These are phyloP conservation scores for Tricholauxania praeusta DNA, from an alignment of 2,888 invertebrate species.

Conservation along the genomic window DNA sequence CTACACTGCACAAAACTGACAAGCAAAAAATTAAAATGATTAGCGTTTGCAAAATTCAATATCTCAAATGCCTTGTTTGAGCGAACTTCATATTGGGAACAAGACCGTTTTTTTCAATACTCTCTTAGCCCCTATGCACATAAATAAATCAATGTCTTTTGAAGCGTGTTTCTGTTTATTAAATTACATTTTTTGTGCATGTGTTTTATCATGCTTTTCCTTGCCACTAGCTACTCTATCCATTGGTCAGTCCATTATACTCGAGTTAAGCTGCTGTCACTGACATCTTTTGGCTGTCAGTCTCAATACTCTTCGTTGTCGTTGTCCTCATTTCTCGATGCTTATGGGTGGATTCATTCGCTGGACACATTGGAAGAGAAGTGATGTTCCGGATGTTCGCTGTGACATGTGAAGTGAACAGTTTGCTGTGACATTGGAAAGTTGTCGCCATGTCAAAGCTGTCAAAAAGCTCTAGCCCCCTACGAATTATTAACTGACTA, in stretches of 20 bases:
- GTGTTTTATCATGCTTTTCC: neutral
- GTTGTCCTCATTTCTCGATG: neutral
- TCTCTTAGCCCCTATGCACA: too few species aligned
- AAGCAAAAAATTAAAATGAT: too few species aligned
- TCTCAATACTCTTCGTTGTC: neutral
- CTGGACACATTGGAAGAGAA: neutral
- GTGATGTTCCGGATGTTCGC: neutral
- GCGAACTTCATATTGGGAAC: too few species aligned
- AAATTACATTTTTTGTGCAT: too few species aligned
- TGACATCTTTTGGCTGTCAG: slow-evolving; percentile 4
- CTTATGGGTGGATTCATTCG: neutral
- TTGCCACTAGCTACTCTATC: neutral
- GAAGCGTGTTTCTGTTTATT: too few species aligned
- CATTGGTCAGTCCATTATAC: neutral
- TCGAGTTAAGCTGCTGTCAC: slow-evolving; percentile 3
- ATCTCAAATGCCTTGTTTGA: too few species aligned
- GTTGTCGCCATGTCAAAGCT: slow-evolving; percentile 22
- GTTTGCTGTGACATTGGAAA: slow-evolving; percentile 9
- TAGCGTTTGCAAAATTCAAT: too few species aligned
- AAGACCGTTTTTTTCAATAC: too few species aligned
- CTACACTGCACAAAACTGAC: too few species aligned
- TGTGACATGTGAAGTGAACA: neutral
- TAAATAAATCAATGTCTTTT: too few species aligned
- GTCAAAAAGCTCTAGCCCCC: slow-evolving; percentile 5
- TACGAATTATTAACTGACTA: slow-evolving; percentile 2